Evolutionary conservation across 2,113 vertebrate genomes (phyloP).

Genomic region (Pterophyllum scalare): DNA sequence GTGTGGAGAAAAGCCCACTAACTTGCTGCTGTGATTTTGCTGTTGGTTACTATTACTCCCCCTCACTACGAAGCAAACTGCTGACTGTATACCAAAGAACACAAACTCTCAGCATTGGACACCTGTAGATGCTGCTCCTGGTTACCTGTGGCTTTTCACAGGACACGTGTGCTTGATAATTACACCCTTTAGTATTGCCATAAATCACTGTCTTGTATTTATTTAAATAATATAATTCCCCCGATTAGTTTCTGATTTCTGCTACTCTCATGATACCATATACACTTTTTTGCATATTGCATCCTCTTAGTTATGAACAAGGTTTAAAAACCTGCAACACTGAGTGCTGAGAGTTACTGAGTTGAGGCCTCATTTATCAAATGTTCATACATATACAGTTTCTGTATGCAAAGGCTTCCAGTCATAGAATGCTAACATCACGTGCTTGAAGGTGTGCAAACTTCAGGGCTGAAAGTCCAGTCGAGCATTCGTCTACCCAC

Average conservation of each 20-base stretch:
- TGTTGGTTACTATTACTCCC: background rate
- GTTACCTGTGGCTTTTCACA: background rate
- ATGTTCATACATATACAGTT: background rate
- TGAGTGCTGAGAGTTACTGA: background rate
- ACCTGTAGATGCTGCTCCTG: background rate
- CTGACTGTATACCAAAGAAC: background rate
- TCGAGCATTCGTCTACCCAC: too few species aligned
- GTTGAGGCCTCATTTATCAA: background rate
- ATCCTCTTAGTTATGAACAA: background rate
- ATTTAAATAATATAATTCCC: conserved; percentile 6
- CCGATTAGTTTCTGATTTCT: background rate
- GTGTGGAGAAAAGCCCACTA: background rate
- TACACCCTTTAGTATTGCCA: background rate
- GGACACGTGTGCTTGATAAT: background rate
- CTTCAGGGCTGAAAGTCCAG: background rate
- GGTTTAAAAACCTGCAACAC: background rate
- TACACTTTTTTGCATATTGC: conserved; percentile 7
- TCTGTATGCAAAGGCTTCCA: background rate
- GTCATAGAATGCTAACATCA: too few species aligned
- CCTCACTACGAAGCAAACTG: background rate
- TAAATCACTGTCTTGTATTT: background rate
- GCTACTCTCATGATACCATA: conserved; percentile 33
- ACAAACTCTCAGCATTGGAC: background rate
- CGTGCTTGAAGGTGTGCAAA: background rate
- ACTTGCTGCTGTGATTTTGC: background rate